A percentile compares a stretch with the other conserved stretches of the same genome.
Evolutionary conservation across 2,888 invertebrate species (phyloP).

Genomic region (Lathronympha strigana): DNA sequence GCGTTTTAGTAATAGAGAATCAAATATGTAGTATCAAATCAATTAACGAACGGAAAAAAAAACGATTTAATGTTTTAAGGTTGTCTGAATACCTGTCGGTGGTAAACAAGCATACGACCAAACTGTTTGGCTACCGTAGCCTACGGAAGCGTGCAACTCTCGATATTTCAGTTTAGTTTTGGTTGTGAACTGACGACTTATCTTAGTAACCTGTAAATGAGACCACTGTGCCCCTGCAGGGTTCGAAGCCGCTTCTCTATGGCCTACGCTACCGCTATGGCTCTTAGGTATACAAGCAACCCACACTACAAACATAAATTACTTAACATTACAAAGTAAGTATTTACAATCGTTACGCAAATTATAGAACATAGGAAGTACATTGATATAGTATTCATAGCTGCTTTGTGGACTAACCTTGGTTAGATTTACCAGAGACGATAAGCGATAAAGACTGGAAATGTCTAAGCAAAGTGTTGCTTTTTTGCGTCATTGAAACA

Average conservation of each 20-base stretch:
- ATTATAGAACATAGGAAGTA: conserved; percentile 15
- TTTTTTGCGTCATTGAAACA: background rate
- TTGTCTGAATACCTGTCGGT: background rate
- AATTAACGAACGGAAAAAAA: no score
- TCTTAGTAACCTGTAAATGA: conserved; percentile 42
- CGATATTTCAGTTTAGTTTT: background rate
- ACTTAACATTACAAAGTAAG: conserved; percentile 57
- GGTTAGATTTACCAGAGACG: conserved; percentile 4
- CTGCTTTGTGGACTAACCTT: conserved; percentile 14
- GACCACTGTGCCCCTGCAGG: conserved; percentile 45
- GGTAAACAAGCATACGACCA: no score
- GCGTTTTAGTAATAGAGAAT: no score
- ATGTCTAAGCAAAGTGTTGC: background rate
- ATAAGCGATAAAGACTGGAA: background rate
- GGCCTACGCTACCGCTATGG: conserved; percentile 48
- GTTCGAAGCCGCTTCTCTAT: conserved; percentile 11
- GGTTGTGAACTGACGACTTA: conserved; percentile 14
- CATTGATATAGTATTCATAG: conserved; percentile 22
- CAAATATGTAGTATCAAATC: no score
- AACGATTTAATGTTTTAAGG: no score
- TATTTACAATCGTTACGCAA: conserved; percentile 65
- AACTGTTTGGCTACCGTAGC: no score
- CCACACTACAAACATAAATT: conserved; percentile 70
- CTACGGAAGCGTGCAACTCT: no score
- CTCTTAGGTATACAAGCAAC: conserved; percentile 58